These are phyloP conservation scores for Lithobates pipiens DNA, from an alignment of 2,797 vertebrate species.

Conservation along the genomic window DNA sequence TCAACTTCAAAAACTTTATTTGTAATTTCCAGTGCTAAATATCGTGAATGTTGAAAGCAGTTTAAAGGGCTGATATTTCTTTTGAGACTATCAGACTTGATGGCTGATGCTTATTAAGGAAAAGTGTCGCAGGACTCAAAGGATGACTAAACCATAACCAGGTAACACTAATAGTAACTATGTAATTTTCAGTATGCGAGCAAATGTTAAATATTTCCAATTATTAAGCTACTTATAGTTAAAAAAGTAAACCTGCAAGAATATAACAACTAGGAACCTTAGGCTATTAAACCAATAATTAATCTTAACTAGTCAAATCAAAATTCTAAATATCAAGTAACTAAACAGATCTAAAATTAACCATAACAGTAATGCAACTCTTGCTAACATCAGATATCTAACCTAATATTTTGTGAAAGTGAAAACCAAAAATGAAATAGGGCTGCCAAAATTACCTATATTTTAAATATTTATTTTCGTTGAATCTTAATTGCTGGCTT, in stretches of 20 bases:
- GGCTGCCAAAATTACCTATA: slow-evolving; percentile 80
- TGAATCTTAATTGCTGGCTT: slow-evolving; percentile 77
- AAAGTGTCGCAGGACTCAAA: slow-evolving; percentile 95
- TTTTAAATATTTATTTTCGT: slow-evolving; percentile 81
- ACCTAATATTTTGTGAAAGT: slow-evolving; percentile 83
- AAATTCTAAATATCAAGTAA: slow-evolving; percentile 87
- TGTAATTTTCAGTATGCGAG: slow-evolving; percentile 91
- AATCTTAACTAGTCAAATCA: slow-evolving; percentile 91
- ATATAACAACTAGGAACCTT: slow-evolving; percentile 88
- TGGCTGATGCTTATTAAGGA: slow-evolving; percentile 95
- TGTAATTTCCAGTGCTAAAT: slow-evolving; percentile 94
- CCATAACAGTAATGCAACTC: slow-evolving; percentile 87
- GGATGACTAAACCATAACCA: slow-evolving; percentile 99
- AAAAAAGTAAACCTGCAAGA: slow-evolving; percentile 99
- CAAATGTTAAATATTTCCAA: slow-evolving; percentile 88
- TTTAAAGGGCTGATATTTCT: slow-evolving; percentile 93
- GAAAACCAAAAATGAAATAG: slow-evolving; percentile 74
- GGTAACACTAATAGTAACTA: slow-evolving; percentile 97
- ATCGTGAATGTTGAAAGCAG: slow-evolving; percentile 88
- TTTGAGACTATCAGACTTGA: slow-evolving; percentile 97
- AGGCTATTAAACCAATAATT: slow-evolving; percentile 90
- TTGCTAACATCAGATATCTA: slow-evolving; percentile 88
- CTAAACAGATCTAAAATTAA: slow-evolving; percentile 95
- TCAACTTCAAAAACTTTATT: slow-evolving; percentile 90
- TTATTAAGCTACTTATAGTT: slow-evolving; percentile 95